A percentile compares a stretch with the other conserved stretches of the same genome.
Conservation (phyloP, 2,888 invertebrate genomes). For the Metacarcinus magister region DNA sequence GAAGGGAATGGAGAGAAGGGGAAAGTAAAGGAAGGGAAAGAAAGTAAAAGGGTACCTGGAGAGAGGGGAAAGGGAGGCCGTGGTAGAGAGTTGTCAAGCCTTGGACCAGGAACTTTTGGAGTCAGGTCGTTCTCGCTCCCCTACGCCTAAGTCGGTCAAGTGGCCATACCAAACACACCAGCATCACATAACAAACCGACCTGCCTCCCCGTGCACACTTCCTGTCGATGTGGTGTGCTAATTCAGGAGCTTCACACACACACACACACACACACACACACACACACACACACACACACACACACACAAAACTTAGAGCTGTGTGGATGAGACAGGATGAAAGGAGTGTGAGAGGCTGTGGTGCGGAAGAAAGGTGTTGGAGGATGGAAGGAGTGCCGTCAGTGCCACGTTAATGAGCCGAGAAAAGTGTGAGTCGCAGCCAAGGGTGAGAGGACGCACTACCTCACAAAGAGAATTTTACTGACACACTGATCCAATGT, state of each 20-base stretch:
- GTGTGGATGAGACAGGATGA: not conserved
- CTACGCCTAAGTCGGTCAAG: too few species aligned
- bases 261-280: too few species aligned
- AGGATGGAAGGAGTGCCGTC: slow-evolving; percentile 15
- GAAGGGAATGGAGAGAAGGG: not conserved
- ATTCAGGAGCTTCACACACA: too few species aligned
- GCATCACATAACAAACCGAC: too few species aligned
- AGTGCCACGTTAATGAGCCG: not conserved
- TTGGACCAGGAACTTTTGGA: not conserved
- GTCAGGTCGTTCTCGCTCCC: too few species aligned
- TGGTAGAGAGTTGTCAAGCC: not conserved
- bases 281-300: not conserved
- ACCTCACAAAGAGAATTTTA: not conserved
- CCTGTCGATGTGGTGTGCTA: too few species aligned
- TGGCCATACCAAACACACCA: too few species aligned
- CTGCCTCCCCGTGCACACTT: too few species aligned
- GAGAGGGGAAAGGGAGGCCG: not conserved
- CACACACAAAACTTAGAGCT: not conserved
- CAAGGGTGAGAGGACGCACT: not conserved
- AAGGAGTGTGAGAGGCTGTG: not conserved
- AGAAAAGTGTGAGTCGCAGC: not conserved
- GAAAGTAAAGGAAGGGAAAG: not conserved
- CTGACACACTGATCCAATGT: not conserved
- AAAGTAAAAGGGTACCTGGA: not conserved
- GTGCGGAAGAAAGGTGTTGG: not conserved